Conservation (phyloP, 2,888 invertebrate species). For the Pollenia griseotomentosa region DNA sequence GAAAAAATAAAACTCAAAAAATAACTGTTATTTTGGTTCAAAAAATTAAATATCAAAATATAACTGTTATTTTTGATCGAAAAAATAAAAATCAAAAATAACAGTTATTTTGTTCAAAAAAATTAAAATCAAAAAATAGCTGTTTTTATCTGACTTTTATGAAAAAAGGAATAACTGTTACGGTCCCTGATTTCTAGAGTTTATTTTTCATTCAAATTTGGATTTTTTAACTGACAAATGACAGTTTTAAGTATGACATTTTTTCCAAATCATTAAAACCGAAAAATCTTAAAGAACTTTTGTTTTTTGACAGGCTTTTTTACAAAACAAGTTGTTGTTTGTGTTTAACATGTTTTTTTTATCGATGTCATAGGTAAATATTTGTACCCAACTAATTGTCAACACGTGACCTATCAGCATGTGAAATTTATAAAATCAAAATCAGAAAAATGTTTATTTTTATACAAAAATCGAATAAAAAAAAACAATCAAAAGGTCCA, state of each 20-base stretch:
- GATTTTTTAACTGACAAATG: conserved; percentile 66
- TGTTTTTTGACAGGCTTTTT: not conserved
- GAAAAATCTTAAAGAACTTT: not conserved
- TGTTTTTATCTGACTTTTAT: too few relatives aligned
- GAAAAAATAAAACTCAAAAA: too few relatives aligned
- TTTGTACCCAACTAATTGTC: conserved; percentile 80
- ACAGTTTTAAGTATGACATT: conserved; percentile 58
- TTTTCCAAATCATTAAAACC: conserved; percentile 37
- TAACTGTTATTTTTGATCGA: too few relatives aligned
- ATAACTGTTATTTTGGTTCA: too few relatives aligned
- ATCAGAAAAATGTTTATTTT: conserved; percentile 36
- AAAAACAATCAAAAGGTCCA: conserved; percentile 58
- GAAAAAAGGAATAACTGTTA: too few relatives aligned
- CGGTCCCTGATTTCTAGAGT: too few relatives aligned
- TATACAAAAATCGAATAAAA: conserved; percentile 7
- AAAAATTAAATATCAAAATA: too few relatives aligned
- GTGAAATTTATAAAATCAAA: conserved; percentile 71
- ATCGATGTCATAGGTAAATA: conserved; percentile 73
- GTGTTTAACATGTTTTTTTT: conserved; percentile 46
- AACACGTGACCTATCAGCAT: conserved; percentile 82
- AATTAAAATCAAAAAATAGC: too few relatives aligned
- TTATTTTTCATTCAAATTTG: not conserved
- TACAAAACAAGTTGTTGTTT: conserved; percentile 40
- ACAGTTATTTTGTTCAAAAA: too few relatives aligned
- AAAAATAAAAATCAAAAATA: too few relatives aligned